Percentiles rank a stretch among this genome's conserved stretches.
phyloP scores from a whole-genome alignment of 2,797 vertebrate genomes.

The Rachycentron canadum region DNA sequence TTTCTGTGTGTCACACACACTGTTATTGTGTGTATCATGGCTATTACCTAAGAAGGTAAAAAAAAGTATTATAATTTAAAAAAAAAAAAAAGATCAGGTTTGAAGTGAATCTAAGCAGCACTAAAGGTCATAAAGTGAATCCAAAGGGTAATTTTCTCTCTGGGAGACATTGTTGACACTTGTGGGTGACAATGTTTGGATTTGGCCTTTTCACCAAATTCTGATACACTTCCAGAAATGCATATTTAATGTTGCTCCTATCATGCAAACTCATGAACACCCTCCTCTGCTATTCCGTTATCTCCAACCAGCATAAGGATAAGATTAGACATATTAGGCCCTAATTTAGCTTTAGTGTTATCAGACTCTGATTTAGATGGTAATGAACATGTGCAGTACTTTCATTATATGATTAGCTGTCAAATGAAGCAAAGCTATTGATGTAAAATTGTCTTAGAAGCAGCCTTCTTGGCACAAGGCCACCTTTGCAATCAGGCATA shows the following conservation, averaged over 20 bases:
- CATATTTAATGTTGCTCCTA: not conserved
- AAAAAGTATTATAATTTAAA: conserved; percentile 1
- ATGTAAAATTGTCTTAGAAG: conserved; percentile 26
- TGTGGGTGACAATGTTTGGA: not conserved
- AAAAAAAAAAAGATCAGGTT: not conserved
- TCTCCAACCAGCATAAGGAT: conserved; percentile 4
- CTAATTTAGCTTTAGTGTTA: conserved; percentile 20
- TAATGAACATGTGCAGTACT: conserved; percentile 46
- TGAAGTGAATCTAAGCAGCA: not conserved
- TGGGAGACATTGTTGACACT: not conserved
- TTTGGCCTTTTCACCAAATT: conserved; percentile 10
- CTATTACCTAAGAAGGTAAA: conserved; percentile 17
- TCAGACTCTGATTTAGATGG: conserved; percentile 37
- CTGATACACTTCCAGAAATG: not conserved
- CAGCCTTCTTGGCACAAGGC: conserved; percentile 28
- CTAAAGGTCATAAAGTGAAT: not conserved
- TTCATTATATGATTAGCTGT: conserved; percentile 24
- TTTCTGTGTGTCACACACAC: conserved; percentile 36
- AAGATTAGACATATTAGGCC: conserved; percentile 7
- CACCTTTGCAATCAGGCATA: conserved; percentile 28
- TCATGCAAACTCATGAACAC: not conserved
- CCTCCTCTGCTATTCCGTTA: conserved; percentile 5
- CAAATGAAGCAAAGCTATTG: conserved; percentile 26
- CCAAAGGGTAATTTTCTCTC: not conserved
- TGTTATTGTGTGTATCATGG: conserved; percentile 8